These are phyloP conservation scores for Rhea pennata DNA, from an alignment of 2,113 vertebrate species.

Conservation along the genomic window DNA sequence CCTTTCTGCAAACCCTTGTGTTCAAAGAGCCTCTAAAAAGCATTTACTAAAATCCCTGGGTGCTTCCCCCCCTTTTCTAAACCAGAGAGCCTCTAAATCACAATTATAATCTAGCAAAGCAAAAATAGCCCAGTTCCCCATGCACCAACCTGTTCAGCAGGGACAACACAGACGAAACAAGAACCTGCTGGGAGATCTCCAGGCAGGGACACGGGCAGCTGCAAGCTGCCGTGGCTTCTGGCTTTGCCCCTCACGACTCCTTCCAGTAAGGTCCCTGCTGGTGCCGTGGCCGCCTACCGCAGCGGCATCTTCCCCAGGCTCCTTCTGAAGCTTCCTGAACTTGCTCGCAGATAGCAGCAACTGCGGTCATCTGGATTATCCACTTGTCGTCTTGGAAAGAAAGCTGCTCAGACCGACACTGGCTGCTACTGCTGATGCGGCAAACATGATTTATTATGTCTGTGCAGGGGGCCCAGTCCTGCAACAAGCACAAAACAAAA, in stretches of 20 bases:
- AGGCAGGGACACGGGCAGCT: not conserved
- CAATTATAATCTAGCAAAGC: not conserved
- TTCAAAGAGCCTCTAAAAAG: not conserved
- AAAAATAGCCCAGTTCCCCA: not conserved
- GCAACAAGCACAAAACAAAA: not conserved
- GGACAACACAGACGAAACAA: not conserved
- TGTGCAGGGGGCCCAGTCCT: not conserved
- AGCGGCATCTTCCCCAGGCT: not conserved
- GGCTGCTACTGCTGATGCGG: not conserved
- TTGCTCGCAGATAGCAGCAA: not conserved
- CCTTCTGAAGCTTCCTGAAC: not conserved
- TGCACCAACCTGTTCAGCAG: not conserved
- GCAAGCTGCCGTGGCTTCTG: not conserved
- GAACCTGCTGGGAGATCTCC: not conserved
- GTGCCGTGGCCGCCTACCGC: not conserved
- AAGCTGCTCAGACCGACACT: conserved; percentile 19
- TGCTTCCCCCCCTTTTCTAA: not conserved
- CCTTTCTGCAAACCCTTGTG: not conserved
- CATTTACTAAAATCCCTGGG: not conserved
- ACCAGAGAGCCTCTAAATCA: not conserved
- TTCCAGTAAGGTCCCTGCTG: not conserved
- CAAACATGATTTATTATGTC: not conserved
- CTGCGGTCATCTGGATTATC: conserved; percentile 32
- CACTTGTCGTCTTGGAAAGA: not conserved
- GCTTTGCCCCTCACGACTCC: not conserved